Evolutionary conservation across 2,113 vertebrate species (phyloP), one percentile per base, ranked within the genome.

Genomic region (Labeo catla): DNA sequence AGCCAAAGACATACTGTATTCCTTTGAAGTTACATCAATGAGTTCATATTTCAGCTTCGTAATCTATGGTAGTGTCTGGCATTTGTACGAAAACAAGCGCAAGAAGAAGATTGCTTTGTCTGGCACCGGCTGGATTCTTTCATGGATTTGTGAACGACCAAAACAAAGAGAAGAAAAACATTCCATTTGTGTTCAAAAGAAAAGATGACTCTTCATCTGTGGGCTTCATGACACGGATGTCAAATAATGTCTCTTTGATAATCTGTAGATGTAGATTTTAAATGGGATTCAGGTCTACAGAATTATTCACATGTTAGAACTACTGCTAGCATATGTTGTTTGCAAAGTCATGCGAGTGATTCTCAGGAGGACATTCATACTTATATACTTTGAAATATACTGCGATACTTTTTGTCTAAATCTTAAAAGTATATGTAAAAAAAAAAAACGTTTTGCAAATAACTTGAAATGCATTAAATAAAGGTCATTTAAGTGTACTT

Each of bases 111-210:
- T 39, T 68, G 36, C 82, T 81, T 84, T 83, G 76, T 84, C 83
- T 76, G 76, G 66, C 65, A 73, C 39, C 2, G 7, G 52, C 66
- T 36, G 21, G 12, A 61, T 85, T 61, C 50, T 81, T 59, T 47
- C 43, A 54, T 72, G 63, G 84, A 61, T 70, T 36, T 86, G 65
- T 49, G 50, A 82, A 82, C 5, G 8, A 70, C 66, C 63, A 57
- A 86, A 54, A 77, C 76, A 86, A 78, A 80, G 66, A 68, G 34
- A 72, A 72, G 63, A 61, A 73, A 85, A 86, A 59, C 76, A 85
- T 85, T 88, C 83, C 83, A 52, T 52, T 73, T 68, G 2, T 82
- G 23, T 68, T 81, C 70, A 84, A 81, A 84, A 36, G 81, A 84
- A 59, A 52, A 76, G 76, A 78, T 39, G 13, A 59, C 59, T 79